phyloP scores from a whole-genome alignment of 2,113 vertebrate genomes.

The Orientallactaga bullata region DNA sequence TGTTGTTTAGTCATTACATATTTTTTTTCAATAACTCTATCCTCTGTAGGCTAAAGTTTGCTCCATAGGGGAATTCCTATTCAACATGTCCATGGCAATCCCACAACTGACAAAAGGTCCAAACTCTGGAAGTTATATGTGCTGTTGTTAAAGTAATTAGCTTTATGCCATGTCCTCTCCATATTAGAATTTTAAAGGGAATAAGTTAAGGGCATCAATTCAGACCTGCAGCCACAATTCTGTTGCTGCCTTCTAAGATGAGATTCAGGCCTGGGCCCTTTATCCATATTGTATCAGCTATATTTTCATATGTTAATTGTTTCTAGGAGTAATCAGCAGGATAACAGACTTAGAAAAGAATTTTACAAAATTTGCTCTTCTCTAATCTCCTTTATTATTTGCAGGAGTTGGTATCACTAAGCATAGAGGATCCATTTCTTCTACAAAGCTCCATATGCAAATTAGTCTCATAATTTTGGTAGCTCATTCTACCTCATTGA shows the following conservation, averaged over 20 bases:
- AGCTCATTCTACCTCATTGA: conserved; percentile 50
- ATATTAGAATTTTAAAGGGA: neutral
- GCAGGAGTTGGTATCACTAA: neutral
- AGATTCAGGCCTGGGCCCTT: neutral
- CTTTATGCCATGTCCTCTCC: neutral
- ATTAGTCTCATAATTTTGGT: conserved; percentile 37
- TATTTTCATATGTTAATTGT: neutral
- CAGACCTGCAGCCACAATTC: neutral
- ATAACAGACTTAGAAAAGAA: neutral
- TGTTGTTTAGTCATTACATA: neutral
- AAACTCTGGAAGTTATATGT: neutral
- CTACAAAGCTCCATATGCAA: neutral
- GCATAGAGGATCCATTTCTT: neutral
- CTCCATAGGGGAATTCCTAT: neutral
- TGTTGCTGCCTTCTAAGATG: neutral
- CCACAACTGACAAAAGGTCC: neutral
- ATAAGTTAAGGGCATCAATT: neutral
- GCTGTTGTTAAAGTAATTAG: neutral
- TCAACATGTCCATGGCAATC: neutral
- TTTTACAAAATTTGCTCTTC: neutral
- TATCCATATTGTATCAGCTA: neutral
- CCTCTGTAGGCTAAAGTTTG: neutral
- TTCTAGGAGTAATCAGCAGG: neutral
- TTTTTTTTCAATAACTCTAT: neutral
- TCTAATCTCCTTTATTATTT: conserved; percentile 8